A percentile compares a stretch with the other conserved stretches of the same genome.
These are phyloP conservation scores for Drosophila chauvacae DNA, from an alignment of 1,140 invertebrate genomes.

Conservation along the genomic window DNA sequence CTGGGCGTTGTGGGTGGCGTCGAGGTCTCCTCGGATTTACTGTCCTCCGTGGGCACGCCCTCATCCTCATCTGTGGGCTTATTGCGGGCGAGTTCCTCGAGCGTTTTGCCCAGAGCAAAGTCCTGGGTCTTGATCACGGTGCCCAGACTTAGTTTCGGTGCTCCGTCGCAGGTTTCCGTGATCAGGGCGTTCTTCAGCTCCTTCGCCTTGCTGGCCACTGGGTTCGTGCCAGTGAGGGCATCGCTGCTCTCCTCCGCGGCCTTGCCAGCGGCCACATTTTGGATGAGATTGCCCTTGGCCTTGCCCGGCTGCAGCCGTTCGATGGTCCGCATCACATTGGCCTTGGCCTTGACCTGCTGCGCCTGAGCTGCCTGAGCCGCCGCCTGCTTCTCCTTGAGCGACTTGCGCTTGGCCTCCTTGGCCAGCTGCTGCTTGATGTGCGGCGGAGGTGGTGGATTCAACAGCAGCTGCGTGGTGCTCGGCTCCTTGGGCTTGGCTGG, in stretches of 20 bases:
- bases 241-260: slow-evolving; percentile 58
- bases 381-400: slow-evolving; percentile 75
- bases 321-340: slow-evolving; percentile 92
- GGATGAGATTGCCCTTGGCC: slow-evolving; percentile 92
- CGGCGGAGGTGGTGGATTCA: slow-evolving; percentile 79
- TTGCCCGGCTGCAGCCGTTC: slow-evolving; percentile 93
- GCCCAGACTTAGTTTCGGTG: slow-evolving; percentile 92
- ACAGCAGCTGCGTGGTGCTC: slow-evolving; percentile 68
- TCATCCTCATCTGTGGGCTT: slow-evolving; percentile 68
- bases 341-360: slow-evolving; percentile 85
- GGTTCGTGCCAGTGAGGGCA: slow-evolving; percentile 25
- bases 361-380: slow-evolving; percentile 56
- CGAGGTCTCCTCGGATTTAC: slow-evolving; percentile 24
- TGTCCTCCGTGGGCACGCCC: slow-evolving; percentile 63
- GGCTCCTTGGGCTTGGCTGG: slow-evolving; percentile 85
- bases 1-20: slow-evolving; percentile 29
- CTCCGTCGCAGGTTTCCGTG: slow-evolving; percentile 87
- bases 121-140: slow-evolving; percentile 90
- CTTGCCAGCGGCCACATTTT: slow-evolving; percentile 85
- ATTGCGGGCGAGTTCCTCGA: slow-evolving; percentile 85
- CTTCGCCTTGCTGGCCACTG: slow-evolving; percentile 85
- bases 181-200: slow-evolving; percentile 86
- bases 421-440: slow-evolving; percentile 80
- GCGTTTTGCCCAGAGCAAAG: slow-evolving; percentile 86
- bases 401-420: slow-evolving; percentile 81